Percentiles rank a stretch among this genome's conserved stretches.
Conservation (phyloP, 2,113 vertebrate genomes). For the Ceyx cyanopectus region DNA sequence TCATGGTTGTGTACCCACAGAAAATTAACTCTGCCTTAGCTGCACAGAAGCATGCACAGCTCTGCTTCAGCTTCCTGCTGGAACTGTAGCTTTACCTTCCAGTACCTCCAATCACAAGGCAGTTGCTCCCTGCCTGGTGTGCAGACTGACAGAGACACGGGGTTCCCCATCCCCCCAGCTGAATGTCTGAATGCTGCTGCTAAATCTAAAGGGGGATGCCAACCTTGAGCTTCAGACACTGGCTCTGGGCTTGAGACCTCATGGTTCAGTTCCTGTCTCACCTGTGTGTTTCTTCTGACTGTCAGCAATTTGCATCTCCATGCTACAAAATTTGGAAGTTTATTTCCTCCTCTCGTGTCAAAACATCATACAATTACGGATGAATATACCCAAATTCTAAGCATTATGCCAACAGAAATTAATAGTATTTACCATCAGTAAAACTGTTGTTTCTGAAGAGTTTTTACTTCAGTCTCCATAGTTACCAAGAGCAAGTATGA, state of each 20-base stretch:
- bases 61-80: not conserved
- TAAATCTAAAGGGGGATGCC: not conserved
- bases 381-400: not conserved
- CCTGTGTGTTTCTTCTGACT: not conserved
- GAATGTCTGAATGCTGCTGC: fast-evolving
- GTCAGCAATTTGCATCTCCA: not conserved
- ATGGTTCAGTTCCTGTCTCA: not conserved
- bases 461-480: slow-evolving; percentile 23
- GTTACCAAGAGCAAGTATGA: not conserved
- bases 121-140: not conserved
- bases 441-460: not conserved
- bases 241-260: not conserved
- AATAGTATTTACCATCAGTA: not conserved
- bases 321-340: not conserved
- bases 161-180: not conserved
- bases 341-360: not conserved
- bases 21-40: not conserved
- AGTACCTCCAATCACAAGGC: not conserved
- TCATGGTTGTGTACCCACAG: not conserved
- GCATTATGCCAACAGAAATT: not conserved
- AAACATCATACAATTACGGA: not conserved
- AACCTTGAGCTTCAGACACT: not conserved
- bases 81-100: fast-evolving
- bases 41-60: not conserved
- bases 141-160: fast-evolving